Percentiles rank a stretch among this genome's conserved stretches.
Conservation (phyloP, 92 coral and sea anemone species). For the Bergia puertoricense region DNA sequence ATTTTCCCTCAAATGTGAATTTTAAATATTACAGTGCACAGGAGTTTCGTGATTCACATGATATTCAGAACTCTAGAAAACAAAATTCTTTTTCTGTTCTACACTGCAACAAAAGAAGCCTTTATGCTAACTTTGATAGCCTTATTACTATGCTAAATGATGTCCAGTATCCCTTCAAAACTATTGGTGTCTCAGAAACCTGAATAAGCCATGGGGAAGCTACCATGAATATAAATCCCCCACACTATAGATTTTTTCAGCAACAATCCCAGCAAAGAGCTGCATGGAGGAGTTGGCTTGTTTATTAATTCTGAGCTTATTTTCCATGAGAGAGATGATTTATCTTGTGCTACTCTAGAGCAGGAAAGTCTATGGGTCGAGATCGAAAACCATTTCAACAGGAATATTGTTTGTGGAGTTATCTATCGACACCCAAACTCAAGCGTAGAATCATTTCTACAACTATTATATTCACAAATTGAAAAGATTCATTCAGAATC, state of each 20-base stretch:
- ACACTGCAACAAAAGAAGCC: background rate
- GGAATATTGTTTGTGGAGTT: constrained; percentile 21
- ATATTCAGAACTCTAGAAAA: background rate
- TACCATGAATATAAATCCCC: background rate
- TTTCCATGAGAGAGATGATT: constrained; percentile 7
- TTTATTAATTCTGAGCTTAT: background rate
- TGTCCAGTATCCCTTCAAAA: background rate
- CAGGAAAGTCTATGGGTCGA: constrained; percentile 8
- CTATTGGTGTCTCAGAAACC: constrained; percentile 17
- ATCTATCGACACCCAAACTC: constrained; percentile 43
- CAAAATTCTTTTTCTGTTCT: constrained; percentile 1
- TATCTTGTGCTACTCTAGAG: background rate
- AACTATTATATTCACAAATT: constrained; percentile 15
- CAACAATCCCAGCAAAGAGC: constrained; percentile 2
- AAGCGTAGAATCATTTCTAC: constrained; percentile 23
- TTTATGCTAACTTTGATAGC: constrained; percentile 1
- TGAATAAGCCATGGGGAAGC: background rate
- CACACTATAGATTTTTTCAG: background rate
- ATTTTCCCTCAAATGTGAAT: background rate
- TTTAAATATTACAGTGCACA: constrained; percentile 4
- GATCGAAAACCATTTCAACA: constrained; percentile 1
- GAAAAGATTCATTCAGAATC: constrained; percentile 37
- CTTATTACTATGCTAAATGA: background rate
- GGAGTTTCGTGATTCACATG: background rate
- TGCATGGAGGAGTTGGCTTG: constrained; percentile 14